These are phyloP conservation scores for Pardosa pseudoannulata DNA, from an alignment of 2,888 invertebrate species.

Conservation along the genomic window DNA sequence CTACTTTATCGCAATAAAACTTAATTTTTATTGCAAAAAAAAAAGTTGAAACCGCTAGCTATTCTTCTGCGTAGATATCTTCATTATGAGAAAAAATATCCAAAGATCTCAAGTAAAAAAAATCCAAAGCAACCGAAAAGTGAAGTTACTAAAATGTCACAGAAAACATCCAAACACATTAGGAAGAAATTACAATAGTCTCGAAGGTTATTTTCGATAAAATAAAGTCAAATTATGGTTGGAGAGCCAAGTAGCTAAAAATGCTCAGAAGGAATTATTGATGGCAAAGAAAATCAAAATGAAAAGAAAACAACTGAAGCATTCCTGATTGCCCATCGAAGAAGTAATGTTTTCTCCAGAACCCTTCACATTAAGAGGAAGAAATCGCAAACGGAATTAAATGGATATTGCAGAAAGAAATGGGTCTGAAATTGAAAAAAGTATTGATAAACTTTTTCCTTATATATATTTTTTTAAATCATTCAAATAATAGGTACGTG, in stretches of 20 bases:
- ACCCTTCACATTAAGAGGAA: conserved; percentile 17
- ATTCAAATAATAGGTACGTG: conserved; percentile 4
- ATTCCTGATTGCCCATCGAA: conserved; percentile 16
- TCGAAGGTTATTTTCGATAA: conserved; percentile 3
- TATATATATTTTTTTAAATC: background rate
- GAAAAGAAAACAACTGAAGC: conserved; percentile 6
- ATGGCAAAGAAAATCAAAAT: background rate
- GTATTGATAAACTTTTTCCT: background rate
- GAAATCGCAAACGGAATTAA: conserved; percentile 4
- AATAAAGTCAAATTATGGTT: background rate
- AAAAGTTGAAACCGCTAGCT: too few species aligned
- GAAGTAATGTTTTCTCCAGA: background rate
- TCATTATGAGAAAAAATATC: too few species aligned
- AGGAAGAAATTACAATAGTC: background rate
- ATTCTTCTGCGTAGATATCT: too few species aligned
- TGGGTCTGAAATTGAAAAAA: background rate
- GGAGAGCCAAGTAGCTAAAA: background rate
- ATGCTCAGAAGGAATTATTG: background rate
- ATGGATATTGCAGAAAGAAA: conserved; percentile 16
- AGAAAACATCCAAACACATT: background rate
- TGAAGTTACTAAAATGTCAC: background rate
- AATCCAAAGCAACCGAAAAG: too few species aligned
- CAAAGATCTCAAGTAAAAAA: too few species aligned
- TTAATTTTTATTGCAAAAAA: too few species aligned
- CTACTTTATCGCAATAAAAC: too few species aligned